Percentiles rank a stretch among this genome's conserved stretches.
phyloP scores from a whole-genome alignment of 2,797 vertebrate species.

The Mormyrops boulengeri region DNA sequence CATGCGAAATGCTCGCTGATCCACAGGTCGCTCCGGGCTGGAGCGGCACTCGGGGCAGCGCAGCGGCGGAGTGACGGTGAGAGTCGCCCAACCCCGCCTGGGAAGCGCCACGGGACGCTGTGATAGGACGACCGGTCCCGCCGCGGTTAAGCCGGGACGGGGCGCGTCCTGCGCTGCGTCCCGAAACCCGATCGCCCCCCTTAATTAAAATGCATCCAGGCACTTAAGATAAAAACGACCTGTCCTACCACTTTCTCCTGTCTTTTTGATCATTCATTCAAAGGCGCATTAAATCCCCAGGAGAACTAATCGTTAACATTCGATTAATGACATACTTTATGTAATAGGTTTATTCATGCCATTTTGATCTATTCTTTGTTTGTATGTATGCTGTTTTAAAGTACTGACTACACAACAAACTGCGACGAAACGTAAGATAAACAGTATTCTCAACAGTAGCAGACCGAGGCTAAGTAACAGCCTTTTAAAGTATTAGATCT shows the following conservation, averaged over 20 bases:
- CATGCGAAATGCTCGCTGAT: neutral
- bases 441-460: neutral
- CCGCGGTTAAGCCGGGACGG: constrained; percentile 48
- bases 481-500: neutral
- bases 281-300: neutral
- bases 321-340: neutral
- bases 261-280: neutral
- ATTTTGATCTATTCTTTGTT: neutral
- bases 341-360: neutral
- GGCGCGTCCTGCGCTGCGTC: neutral
- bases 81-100: constrained; percentile 19
- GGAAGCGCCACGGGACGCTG: constrained; percentile 26
- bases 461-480: neutral
- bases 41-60: neutral
- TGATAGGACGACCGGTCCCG: constrained; percentile 59
- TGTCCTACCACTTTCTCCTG: neutral
- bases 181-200: neutral
- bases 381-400: neutral
- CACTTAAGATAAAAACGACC: neutral
- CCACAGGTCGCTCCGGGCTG: neutral
- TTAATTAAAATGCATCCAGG: neutral
- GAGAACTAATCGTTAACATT: neutral
- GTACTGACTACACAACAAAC: neutral
- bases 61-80: constrained; percentile 32
- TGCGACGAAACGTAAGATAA: neutral